A percentile compares a stretch with the other conserved stretches of the same genome.
phyloP scores from a whole-genome alignment of 1,140 invertebrate genomes.

The Nilaparvata lugens region DNA sequence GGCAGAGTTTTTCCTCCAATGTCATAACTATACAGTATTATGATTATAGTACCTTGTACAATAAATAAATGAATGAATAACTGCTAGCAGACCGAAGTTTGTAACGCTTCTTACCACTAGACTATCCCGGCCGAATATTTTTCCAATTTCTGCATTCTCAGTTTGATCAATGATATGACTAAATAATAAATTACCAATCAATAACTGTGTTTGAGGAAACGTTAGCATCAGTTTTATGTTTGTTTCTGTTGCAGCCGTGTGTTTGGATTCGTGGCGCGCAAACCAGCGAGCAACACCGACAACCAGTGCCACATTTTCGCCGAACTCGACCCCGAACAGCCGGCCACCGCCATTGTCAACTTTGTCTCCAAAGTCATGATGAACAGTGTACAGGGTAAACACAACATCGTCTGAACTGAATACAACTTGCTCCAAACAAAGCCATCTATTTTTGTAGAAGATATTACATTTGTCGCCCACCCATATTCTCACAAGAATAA shows the following conservation, averaged over 20 bases:
- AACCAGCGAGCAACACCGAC: constrained; percentile 65
- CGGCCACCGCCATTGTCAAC: constrained; percentile 89
- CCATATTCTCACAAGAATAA: no score
- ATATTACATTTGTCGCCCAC: background rate
- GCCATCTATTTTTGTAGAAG: background rate
- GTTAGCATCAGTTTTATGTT: constrained; percentile 11
- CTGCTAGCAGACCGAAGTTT: no score
- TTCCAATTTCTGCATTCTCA: background rate
- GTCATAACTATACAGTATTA: no score
- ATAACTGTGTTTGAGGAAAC: no score
- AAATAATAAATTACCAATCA: background rate
- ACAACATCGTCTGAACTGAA: constrained; percentile 10
- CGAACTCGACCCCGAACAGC: constrained; percentile 89
- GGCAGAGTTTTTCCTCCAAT: no score
- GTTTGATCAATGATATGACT: no score
- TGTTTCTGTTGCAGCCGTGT: constrained; percentile 52
- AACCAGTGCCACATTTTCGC: constrained; percentile 96
- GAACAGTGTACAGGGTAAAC: constrained; percentile 24
- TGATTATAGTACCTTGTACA: no score
- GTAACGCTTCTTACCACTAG: no score
- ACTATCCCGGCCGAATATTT: no score
- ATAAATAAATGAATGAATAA: no score
- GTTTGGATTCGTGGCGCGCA: constrained; percentile 90
- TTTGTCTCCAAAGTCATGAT: constrained; percentile 89
- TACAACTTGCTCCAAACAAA: background rate